Evolutionary conservation across 2,888 invertebrate species (phyloP), one percentile per base, ranked within the genome.

Genomic region (Cenopis cana): DNA sequence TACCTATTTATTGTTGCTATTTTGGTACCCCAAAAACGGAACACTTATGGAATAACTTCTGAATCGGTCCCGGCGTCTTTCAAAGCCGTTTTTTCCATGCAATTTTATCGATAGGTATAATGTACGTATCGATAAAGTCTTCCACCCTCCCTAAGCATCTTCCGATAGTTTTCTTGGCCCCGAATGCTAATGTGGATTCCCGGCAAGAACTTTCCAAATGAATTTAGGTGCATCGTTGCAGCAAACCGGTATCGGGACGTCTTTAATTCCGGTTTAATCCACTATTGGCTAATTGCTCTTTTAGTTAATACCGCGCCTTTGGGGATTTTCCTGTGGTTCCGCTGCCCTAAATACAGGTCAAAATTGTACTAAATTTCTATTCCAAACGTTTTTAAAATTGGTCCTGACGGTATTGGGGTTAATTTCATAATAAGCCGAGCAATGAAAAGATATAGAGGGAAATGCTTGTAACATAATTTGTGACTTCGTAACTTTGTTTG

Each of bases 141-240:
- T n/a, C 5, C n/a, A 0, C 17, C 75, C n/a, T 61, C 77, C 73
- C 76, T 81, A 78, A 65, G 18, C 74, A 73, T 69, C 76, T 77
- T 71, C 69, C 70, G 75, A 61, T 74, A 81, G 82, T 83, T 84
- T 80, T 74, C 81, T 75, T 81, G 78, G 74, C 79, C 71, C 74
- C 72, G 79, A 82, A 87, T 86, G 83, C 81, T 85, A 86, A 87
- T 87, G 81, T 76, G 78, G 75, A 78, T 82, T 82, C 80, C 79
- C 76, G 80, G 79, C 74, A 74, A 74, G 71, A 86, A 88, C 76
- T 87, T 86, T 84, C 80, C 85, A 84, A n/a, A 87, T 88, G 84
- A 87, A 87, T 86, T 85, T 81, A 80, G 81, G 85, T 81, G 81
- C 82, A 81, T 69, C 73, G 73, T 56, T 80, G 84, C 81, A 82